Base-by-base conservation (phyloP, 2,888 invertebrate genomes). In the Noctua pronuba region DNA sequence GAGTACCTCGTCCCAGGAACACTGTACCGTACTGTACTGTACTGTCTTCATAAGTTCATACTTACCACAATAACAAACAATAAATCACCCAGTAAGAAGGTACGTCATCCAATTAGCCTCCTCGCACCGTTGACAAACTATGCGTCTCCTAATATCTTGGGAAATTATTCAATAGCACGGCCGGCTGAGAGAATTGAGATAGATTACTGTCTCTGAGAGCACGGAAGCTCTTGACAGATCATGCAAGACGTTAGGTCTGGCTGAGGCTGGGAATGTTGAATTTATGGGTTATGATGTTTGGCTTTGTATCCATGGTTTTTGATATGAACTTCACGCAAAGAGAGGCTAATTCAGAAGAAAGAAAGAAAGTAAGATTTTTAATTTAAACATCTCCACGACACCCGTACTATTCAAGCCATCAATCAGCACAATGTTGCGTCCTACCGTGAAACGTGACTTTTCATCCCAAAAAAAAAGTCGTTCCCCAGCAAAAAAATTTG, bases 211-310 rank as follows among this genome's bases (percentile, higher is more conserved):
- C 84, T 77, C 86, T 83, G 68, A 24, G 71, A 31, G 66, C 52
- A 66, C 82, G 86, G 87, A 88, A 86, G 70, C 69, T 31, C n/a
- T 60, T 88, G 88, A 88, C 87, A 80, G 87, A 88, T 88, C 84
- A 87, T 80, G 82, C 73, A 76, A 73, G 73, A 73, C 67, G 75
- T 44, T 69, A 49, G n/a, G 11, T 46, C 21, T 70, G 70, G 64
- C 41, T 28, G 62, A n/a, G 78, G 68, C 35, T 69, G 64, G 38
- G 38, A 55, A 71, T 41, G 28, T 71, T 46, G 55, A 38, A 71
- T 55, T 65, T 44, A 0, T 24, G 16, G 21, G 38, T 21, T 44
- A 28, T 6, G n/a, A 6, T 76, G 21, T 77, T 62, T 28, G 18
- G 18, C 35, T 41, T 65, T 35, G 31, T 38, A 24, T 13, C 13